Percentiles rank a stretch among this genome's conserved stretches.
phyloP scores from a whole-genome alignment of 2,797 vertebrate genomes.

The Calcarius lapponicus region DNA sequence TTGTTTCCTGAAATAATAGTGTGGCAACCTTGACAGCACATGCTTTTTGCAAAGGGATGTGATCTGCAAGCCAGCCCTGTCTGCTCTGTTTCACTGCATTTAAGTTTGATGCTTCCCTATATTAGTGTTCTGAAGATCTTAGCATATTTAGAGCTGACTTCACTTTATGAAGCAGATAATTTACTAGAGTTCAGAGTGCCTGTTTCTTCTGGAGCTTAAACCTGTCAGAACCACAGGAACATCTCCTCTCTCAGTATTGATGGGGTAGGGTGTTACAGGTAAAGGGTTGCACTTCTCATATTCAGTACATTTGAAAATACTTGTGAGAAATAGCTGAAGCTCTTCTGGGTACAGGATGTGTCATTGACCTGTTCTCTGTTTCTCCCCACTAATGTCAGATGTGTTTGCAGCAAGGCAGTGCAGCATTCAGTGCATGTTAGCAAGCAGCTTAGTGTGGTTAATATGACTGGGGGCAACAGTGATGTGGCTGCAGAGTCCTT shows the following conservation, averaged over 20 bases:
- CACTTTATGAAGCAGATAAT: not conserved
- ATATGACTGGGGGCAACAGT: not conserved
- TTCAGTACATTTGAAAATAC: not conserved
- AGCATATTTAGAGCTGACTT: not conserved
- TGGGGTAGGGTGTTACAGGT: not conserved
- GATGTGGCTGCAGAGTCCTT: not conserved
- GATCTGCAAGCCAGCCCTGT: not conserved
- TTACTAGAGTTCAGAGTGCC: not conserved
- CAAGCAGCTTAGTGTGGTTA: not conserved
- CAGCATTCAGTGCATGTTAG: not conserved
- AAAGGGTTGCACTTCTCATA: not conserved
- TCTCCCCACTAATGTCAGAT: not conserved
- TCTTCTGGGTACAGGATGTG: not conserved
- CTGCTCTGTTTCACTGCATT: not conserved
- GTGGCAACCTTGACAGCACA: not conserved
- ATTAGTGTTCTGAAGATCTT: not conserved
- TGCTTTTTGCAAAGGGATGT: not conserved
- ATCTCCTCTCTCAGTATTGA: not conserved
- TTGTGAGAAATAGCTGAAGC: not conserved
- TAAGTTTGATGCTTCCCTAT: not conserved
- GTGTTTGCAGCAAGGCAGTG: accelerated
- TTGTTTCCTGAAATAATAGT: not conserved
- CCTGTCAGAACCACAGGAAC: not conserved
- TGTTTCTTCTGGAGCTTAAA: not conserved
- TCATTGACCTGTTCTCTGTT: not conserved